Conservation (phyloP, 2,888 invertebrate genomes). For the Cheilosia pagana region DNA sequence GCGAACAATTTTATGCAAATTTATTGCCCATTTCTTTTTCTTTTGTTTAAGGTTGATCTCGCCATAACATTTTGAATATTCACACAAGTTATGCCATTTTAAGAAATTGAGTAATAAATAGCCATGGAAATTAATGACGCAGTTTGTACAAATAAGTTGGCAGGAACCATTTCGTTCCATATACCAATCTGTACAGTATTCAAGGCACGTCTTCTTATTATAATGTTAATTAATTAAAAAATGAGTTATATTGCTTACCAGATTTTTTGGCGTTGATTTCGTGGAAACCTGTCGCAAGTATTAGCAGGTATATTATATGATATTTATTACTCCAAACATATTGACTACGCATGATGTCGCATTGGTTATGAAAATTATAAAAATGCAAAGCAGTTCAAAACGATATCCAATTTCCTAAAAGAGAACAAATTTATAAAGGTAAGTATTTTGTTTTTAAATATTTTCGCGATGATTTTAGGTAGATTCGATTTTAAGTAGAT, state of each 20-base stretch:
- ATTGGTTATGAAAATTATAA: constrained; percentile 37
- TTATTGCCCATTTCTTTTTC: no score
- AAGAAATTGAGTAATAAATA: no score
- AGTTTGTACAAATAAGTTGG: no score
- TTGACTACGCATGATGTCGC: constrained; percentile 71
- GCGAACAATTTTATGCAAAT: no score
- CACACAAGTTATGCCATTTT: no score
- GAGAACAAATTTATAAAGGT: no score
- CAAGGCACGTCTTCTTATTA: not conserved
- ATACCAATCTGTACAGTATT: not conserved
- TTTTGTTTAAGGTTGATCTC: no score
- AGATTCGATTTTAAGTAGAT: no score
- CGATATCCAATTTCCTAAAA: constrained; percentile 1
- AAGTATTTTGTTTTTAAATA: no score
- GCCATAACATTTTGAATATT: no score
- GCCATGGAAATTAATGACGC: no score
- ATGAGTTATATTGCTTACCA: constrained; percentile 38
- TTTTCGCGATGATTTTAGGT: no score
- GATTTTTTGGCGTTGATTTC: constrained; percentile 37
- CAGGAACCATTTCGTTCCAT: not conserved
- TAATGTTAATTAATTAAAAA: not conserved
- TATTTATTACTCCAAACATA: constrained; percentile 70
- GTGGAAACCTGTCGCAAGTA: constrained; percentile 14
- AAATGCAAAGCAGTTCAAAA: constrained; percentile 5
- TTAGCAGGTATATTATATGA: constrained; percentile 52